These are phyloP conservation scores for Phania funesta DNA, from an alignment of 2,888 invertebrate genomes.

Conservation along the genomic window DNA sequence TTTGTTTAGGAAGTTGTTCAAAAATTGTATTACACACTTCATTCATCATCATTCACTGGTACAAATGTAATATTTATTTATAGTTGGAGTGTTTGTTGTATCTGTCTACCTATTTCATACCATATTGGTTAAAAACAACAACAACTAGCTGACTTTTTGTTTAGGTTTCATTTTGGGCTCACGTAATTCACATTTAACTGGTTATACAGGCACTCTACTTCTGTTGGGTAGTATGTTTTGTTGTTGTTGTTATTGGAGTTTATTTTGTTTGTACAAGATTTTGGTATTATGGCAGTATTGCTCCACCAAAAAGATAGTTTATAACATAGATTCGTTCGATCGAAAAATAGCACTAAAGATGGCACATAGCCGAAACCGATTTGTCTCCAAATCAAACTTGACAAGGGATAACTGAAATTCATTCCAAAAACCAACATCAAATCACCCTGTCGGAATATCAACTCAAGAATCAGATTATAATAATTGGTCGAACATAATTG, in stretches of 20 bases:
- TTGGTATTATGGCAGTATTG: background rate
- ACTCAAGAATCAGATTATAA: too few relatives aligned
- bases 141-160: conserved; percentile 30
- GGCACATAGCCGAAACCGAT: too few relatives aligned
- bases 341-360: too few relatives aligned
- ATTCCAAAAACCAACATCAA: too few relatives aligned
- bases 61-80: conserved; percentile 35
- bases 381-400: too few relatives aligned
- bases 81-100: conserved; percentile 37
- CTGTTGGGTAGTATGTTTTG: background rate
- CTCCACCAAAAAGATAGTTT: background rate
- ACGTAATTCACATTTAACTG: conserved; percentile 70
- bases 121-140: conserved; percentile 32
- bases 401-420: too few relatives aligned
- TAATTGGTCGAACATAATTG: too few relatives aligned
- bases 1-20: conserved; percentile 56
- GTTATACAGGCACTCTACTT: conserved; percentile 60
- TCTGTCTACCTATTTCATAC: conserved; percentile 34
- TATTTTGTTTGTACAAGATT: background rate
- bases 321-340: too few relatives aligned
- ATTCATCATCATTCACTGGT: background rate
- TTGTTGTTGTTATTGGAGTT: conserved; percentile 19
- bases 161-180: conserved; percentile 59
- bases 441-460: too few relatives aligned
- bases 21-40: conserved; percentile 47